Evolutionary conservation across 1,140 invertebrate genomes (phyloP), one percentile per base, ranked within the genome.

Genomic region (Maconellicoccus hirsutus): DNA sequence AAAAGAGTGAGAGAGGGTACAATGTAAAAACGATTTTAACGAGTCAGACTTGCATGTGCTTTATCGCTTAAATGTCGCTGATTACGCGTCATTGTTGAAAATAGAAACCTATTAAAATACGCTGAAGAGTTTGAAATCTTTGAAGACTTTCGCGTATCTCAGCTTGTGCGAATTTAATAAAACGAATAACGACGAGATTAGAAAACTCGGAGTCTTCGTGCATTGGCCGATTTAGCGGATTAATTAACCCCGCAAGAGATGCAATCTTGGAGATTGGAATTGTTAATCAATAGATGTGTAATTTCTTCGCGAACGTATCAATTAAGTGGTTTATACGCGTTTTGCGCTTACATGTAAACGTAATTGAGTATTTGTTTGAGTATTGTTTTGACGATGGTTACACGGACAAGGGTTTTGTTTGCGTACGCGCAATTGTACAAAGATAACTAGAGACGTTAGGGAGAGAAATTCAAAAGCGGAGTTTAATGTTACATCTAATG

Each of bases 401-500:
- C 42, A 2, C 42, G 42, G n/a, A 19, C 42, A 19, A 14, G 42
- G 42, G 10, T 52, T 52, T 52, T 19, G 42, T 52, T 6, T 52
- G 42, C n/a, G 6, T 16, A 16, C 10, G 42, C 42, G 42, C 42
- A 52, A n/a, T n/a, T n/a, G 29, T 33, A 12, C 3, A 33, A 33
- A 33, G 42, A 52, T 52, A 52, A 52, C 42, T 52, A 33, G 29
- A 33, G 29, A 33, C 29, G 12, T 16, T 8, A 52, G n/a, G 42
- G n/a, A 19, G 42, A 16, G 6, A 52, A 52, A 52, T 52, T 52
- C 42, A 52, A 52, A 52, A 52, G 42, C 42, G 42, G 42, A 52
- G 42, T 52, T 52, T 52, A 52, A 52, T 52, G 42, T 52, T 52
- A 52, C 42, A 52, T 52, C 42, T 52, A 52, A 52, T 52, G 42